phyloP scores from a whole-genome alignment of 1,140 invertebrate genomes.

The Pseudomyrmex sp. region DNA sequence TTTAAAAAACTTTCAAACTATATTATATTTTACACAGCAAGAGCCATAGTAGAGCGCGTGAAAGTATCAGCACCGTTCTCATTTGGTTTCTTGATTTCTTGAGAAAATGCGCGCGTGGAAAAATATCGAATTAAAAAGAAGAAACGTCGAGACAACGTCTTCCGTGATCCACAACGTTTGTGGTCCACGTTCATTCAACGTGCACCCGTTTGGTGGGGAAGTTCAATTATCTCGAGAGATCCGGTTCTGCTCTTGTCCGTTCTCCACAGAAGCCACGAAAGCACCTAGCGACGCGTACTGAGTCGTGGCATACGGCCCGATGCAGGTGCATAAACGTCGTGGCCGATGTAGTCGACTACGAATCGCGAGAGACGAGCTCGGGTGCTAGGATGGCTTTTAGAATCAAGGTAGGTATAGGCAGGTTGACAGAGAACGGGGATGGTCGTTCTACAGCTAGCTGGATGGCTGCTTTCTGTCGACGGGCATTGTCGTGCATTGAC shows the following conservation, averaged over 20 bases:
- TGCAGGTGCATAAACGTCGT: constrained; percentile 58
- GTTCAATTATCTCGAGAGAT: constrained; percentile 58
- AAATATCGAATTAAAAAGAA: neutral
- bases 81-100: too few relatives aligned
- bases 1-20: too few relatives aligned
- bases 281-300: neutral
- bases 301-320: neutral
- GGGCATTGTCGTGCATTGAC: constrained; percentile 80
- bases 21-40: too few relatives aligned
- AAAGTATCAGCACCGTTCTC: too few relatives aligned
- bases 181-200: constrained; percentile 54
- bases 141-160: neutral
- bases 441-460: constrained; percentile 71
- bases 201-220: constrained; percentile 58
- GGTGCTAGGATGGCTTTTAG: constrained; percentile 54
- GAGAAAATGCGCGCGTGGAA: neutral
- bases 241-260: constrained; percentile 26
- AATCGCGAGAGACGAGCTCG: constrained; percentile 39
- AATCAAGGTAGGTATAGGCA: constrained; percentile 23
- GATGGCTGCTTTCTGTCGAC: constrained; percentile 75
- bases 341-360: constrained; percentile 49
- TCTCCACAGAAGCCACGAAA: constrained; percentile 20
- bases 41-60: too few relatives aligned
- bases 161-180: neutral
- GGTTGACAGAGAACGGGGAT: neutral